A percentile compares a stretch with the other conserved stretches of the same genome.
These are phyloP conservation scores for Siniperca undulata DNA, from an alignment of 2,797 vertebrate species.

Conservation along the genomic window DNA sequence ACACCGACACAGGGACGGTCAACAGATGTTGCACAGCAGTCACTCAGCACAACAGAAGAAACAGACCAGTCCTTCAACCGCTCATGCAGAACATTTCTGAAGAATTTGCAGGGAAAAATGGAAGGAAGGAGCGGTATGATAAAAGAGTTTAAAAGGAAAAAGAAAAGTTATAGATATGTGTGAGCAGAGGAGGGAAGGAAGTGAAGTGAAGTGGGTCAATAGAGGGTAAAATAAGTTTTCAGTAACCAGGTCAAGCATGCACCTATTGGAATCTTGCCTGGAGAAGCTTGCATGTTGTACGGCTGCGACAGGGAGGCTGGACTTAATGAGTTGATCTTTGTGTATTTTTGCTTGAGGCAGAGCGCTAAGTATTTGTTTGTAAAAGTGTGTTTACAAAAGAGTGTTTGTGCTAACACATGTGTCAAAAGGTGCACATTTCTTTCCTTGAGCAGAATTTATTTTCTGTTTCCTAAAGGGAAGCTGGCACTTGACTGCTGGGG, in stretches of 20 bases:
- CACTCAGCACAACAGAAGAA: slow-evolving; percentile 32
- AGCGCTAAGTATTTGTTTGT: slow-evolving; percentile 65
- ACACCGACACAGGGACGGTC: neutral
- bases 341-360: slow-evolving; percentile 58
- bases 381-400: slow-evolving; percentile 61
- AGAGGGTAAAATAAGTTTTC: slow-evolving; percentile 82
- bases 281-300: slow-evolving; percentile 45
- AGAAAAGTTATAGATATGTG: slow-evolving; percentile 56
- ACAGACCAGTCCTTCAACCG: slow-evolving; percentile 14
- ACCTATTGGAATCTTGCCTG: slow-evolving; percentile 68
- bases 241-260: slow-evolving; percentile 78
- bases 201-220: slow-evolving; percentile 73
- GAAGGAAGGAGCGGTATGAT: slow-evolving; percentile 5
- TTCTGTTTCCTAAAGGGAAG: slow-evolving; percentile 58
- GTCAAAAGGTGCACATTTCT: slow-evolving; percentile 65
- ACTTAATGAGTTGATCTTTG: slow-evolving; percentile 33
- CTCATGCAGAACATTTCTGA: slow-evolving; percentile 35
- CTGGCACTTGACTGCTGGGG: slow-evolving; percentile 69
- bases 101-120: slow-evolving; percentile 7
- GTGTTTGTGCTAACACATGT: slow-evolving; percentile 50
- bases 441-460: slow-evolving; percentile 55
- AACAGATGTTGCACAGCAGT: slow-evolving; percentile 59
- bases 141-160: slow-evolving; percentile 56
- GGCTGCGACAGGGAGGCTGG: slow-evolving; percentile 17
- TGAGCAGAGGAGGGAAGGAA: slow-evolving; percentile 63